Evolutionary conservation across 1,140 invertebrate genomes (phyloP).

Genomic region (Eubasilissa regina): DNA sequence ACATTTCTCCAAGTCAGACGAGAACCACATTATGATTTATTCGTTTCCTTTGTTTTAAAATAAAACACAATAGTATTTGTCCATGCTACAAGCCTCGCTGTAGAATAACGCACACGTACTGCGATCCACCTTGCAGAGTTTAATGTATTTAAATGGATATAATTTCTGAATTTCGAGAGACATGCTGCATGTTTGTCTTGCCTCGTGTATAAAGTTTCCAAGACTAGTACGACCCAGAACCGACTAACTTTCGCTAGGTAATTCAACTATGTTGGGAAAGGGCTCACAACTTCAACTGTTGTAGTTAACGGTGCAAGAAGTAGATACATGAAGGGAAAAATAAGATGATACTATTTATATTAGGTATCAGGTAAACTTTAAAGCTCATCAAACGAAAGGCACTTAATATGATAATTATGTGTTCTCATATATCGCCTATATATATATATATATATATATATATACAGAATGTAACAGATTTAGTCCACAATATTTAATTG

Average conservation of each 20-base stretch:
- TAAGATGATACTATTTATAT: slow-evolving; percentile 4
- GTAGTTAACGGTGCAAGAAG: neutral
- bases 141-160: slow-evolving; percentile 10
- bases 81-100: too few relatives aligned
- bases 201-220: slow-evolving; percentile 19
- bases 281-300: slow-evolving; percentile 30
- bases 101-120: neutral
- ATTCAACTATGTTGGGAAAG: slow-evolving; percentile 32
- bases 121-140: neutral
- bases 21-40: too few relatives aligned
- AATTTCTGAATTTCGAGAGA: neutral
- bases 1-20: too few relatives aligned
- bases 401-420: too few relatives aligned
- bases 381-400: too few relatives aligned
- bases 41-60: too few relatives aligned
- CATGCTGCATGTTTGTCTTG: slow-evolving; percentile 22
- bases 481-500: too few relatives aligned
- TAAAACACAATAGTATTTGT: too few relatives aligned
- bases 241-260: slow-evolving; percentile 8
- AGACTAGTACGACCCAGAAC: slow-evolving; percentile 15
- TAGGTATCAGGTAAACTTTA: too few relatives aligned
- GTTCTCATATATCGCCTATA: too few relatives aligned
- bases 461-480: too few relatives aligned
- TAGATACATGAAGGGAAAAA: neutral
- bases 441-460: too few relatives aligned